Evolutionary conservation across 2,113 vertebrate species (phyloP).

Genomic region (Mormoops blainvillei): DNA sequence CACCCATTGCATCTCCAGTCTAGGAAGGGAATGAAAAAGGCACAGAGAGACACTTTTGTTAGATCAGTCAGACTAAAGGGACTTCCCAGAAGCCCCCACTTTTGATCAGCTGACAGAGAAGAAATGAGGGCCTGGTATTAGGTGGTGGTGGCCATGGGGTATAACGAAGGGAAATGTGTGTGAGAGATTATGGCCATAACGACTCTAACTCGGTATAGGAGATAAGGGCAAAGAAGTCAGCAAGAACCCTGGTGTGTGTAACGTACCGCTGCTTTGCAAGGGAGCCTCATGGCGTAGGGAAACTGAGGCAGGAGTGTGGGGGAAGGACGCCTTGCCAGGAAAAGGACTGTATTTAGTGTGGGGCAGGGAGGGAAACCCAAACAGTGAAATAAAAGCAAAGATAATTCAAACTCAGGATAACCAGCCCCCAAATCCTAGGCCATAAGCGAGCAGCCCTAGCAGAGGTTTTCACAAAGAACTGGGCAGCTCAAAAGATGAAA

Average conservation of each 20-base stretch:
- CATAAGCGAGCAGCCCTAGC: background rate
- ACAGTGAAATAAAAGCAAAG: background rate
- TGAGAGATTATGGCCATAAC: background rate
- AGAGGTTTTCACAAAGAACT: background rate
- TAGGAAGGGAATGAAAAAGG: background rate
- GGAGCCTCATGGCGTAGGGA: background rate
- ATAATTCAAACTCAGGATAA: background rate
- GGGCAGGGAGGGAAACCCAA: background rate
- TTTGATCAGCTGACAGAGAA: background rate
- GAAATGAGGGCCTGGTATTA: background rate
- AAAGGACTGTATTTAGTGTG: background rate
- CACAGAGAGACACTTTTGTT: background rate
- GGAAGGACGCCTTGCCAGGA: background rate
- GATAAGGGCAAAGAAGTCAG: background rate
- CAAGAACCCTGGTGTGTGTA: rapidly evolving
- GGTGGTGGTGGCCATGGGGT: background rate
- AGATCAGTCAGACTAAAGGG: background rate
- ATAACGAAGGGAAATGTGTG: background rate
- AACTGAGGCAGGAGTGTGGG: background rate
- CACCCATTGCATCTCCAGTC: background rate
- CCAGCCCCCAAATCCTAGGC: background rate
- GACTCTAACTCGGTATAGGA: background rate
- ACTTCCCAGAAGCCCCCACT: too few relatives aligned
- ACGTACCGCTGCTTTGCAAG: rapidly evolving
- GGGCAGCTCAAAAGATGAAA: background rate